phyloP scores from a whole-genome alignment of 1,140 invertebrate species.

The Cotesia glomerata region DNA sequence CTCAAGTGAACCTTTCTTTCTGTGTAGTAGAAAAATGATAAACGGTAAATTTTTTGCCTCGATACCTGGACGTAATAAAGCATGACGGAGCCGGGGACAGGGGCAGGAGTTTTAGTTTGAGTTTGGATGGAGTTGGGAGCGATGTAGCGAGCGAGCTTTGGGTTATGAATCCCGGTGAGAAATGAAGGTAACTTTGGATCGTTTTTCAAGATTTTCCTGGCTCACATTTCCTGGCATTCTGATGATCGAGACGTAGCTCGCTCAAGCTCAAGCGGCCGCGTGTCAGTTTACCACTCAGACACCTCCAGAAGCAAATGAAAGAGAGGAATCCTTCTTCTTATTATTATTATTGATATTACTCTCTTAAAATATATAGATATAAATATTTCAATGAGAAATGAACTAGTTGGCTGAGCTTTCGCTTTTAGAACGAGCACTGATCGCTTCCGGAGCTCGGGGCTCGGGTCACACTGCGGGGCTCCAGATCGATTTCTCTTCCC shows the following conservation, averaged over 20 bases:
- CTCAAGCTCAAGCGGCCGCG: not conserved
- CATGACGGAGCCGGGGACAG: no score
- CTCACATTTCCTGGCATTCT: slow-evolving; percentile 4
- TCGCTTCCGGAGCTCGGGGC: not conserved
- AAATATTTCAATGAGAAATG: no score
- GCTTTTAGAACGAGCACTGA: slow-evolving; percentile 10
- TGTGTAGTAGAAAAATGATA: not conserved
- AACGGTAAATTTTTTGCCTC: not conserved
- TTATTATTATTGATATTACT: not conserved
- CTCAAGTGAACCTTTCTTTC: no score
- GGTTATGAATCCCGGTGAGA: slow-evolving; percentile 22
- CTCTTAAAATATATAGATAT: not conserved
- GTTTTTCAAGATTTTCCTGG: slow-evolving; percentile 20
- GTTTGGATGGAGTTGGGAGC: not conserved
- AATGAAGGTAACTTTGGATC: slow-evolving; percentile 20
- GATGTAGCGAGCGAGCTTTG: not conserved
- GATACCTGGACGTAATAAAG: no score
- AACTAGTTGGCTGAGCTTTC: not conserved
- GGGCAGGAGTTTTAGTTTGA: no score
- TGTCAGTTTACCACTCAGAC: not conserved
- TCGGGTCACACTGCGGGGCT: not conserved
- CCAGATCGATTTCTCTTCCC: slow-evolving; percentile 16
- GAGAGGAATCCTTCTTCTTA: not conserved
- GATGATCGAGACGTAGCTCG: slow-evolving; percentile 13
- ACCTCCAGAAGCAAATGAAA: slow-evolving; percentile 13